Conservation (phyloP, 2,113 vertebrate genomes). For the Rhegmatorhina hoffmannsi region DNA sequence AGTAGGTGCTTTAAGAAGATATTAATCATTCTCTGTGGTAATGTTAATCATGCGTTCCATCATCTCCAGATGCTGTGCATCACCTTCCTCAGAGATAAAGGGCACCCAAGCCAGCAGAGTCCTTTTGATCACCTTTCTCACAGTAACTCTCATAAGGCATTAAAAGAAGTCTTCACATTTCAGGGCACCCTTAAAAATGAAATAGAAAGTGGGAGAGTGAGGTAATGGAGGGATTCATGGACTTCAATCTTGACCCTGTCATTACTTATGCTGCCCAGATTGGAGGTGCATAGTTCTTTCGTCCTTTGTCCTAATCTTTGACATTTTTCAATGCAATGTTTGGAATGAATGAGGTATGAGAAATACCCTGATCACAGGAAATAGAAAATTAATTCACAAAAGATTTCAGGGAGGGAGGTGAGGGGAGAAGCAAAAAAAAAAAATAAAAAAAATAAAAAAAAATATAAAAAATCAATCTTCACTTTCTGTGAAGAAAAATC, state of each 20-base stretch:
- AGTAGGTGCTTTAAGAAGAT: slow-evolving; percentile 99
- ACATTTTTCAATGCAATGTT: slow-evolving; percentile 43
- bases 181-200: slow-evolving; percentile 55
- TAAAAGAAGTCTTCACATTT: slow-evolving; percentile 64
- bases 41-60: slow-evolving; percentile 98
- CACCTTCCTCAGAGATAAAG: slow-evolving; percentile 99
- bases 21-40: slow-evolving; percentile 99
- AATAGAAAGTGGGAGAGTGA: slow-evolving; percentile 40
- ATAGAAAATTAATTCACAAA: slow-evolving; percentile 42
- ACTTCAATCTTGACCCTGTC: slow-evolving; percentile 46
- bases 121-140: slow-evolving; percentile 88
- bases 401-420: background rate
- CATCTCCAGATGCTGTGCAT: slow-evolving; percentile 97
- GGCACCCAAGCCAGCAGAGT: slow-evolving; percentile 86
- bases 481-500: slow-evolving; percentile 32
- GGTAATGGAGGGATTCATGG: slow-evolving; percentile 64
- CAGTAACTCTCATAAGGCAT: slow-evolving; percentile 58
- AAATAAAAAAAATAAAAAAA: background rate
- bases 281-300: background rate
- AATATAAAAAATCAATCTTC: background rate
- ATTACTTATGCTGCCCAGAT: slow-evolving; percentile 59
- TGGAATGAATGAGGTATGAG: slow-evolving; percentile 47
- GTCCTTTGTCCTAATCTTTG: slow-evolving; percentile 46
- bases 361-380: slow-evolving; percentile 37
- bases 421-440: background rate